Conservation (phyloP, 2,113 vertebrate genomes). For the Crotalus viridis region DNA sequence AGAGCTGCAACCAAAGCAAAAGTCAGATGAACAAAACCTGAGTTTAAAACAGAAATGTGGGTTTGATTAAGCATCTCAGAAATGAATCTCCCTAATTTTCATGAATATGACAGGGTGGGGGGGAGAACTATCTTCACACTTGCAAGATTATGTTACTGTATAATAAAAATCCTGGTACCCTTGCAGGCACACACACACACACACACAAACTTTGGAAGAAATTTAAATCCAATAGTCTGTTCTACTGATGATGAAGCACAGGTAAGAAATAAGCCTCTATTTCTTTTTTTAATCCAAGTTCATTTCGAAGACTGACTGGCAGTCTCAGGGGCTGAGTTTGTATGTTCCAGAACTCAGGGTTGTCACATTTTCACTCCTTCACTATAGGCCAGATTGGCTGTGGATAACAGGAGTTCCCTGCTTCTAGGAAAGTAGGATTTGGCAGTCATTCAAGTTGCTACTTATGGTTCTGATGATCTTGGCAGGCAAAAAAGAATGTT, state of each 20-base stretch:
- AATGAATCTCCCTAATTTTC: background rate
- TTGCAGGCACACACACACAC: too few relatives aligned
- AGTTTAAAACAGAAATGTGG: background rate
- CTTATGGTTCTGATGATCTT: background rate
- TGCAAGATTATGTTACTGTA: background rate
- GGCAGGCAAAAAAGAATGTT: background rate
- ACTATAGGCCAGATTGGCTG: background rate
- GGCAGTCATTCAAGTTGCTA: background rate
- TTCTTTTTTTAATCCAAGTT: background rate
- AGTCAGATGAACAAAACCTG: background rate
- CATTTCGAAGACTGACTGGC: background rate
- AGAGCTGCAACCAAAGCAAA: background rate
- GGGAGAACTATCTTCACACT: background rate
- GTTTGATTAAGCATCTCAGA: background rate
- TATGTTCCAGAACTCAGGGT: background rate
- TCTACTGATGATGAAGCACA: background rate
- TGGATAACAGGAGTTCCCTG: background rate
- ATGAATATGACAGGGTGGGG: background rate
- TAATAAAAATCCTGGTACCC: background rate
- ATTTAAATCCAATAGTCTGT: background rate
- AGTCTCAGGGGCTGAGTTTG: background rate
- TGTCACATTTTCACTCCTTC: background rate
- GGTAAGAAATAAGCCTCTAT: background rate
- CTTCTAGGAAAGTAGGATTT: background rate
- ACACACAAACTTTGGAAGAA: background rate